Evolutionary conservation across 2,113 vertebrate species (phyloP), one percentile per base, ranked within the genome.

Genomic region (Haplotaxodon microlepis): DNA sequence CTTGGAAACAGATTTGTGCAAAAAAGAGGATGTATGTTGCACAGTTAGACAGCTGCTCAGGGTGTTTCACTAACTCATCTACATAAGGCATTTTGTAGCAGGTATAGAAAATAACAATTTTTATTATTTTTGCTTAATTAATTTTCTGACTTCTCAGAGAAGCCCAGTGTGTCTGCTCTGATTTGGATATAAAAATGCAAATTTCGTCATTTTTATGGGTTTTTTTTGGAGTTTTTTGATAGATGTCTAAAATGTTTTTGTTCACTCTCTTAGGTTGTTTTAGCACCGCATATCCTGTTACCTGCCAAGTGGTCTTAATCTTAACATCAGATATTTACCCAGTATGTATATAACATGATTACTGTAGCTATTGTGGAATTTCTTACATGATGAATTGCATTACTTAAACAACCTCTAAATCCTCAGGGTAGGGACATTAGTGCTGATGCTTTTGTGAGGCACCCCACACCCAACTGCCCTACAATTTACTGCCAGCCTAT

Each of bases 401-500:
- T 36, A 54, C 17, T 81, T 9, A 3, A 29, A 78, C 45, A 47
- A 19, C 45, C 12, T 82, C 53, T 59, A 24, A 13, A 4, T 51
- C 71, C 71, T 47, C 38, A 11, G 21, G 73, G 47, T 21, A 36
- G n/a, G 7, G 13, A 81, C 12, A 56, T 84, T 54, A 38, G 56
- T n/a, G 21, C 21, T 17, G 45, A 78, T 71, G 71, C 80, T 27
- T 83, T 42, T 31, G 71, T 50, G 42, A 78, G 71, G 9, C 11
- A 50, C 69, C 45, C n/a, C 1, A 31, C 27, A 27, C 82, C 13
- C 5, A 84, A 82, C 82, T 27, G 57, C 71, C 38, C 80, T 13
- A 34, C 40, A 1, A 89, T 89, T 83, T 90, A 73, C 80, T 8
- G 27, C 80, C 59, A 80, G 63, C 10, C 59, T 83, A 82, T 87